These are phyloP conservation scores for Hemiscyllium ocellatum DNA, from an alignment of 2,113 vertebrate genomes.

Conservation along the genomic window DNA sequence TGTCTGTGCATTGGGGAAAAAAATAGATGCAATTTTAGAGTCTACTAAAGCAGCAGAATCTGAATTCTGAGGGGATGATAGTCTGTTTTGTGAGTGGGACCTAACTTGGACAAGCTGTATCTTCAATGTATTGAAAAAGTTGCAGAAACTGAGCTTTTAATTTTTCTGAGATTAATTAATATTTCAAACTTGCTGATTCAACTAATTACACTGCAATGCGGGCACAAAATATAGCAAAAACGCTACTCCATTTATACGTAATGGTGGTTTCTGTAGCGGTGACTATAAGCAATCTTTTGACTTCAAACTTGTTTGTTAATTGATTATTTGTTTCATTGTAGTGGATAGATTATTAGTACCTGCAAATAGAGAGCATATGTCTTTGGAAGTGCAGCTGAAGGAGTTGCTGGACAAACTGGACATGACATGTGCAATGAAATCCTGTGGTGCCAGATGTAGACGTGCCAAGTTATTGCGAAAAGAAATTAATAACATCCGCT, in stretches of 20 bases:
- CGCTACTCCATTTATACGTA: neutral
- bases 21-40: neutral
- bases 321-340: constrained; percentile 48
- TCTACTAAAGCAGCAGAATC: neutral
- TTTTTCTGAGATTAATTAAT: neutral
- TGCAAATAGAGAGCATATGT: constrained; percentile 71
- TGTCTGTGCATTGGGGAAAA: neutral
- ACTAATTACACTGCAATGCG: neutral
- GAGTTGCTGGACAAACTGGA: constrained; percentile 89
- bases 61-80: neutral
- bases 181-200: neutral
- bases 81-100: neutral
- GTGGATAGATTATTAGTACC: constrained; percentile 84
- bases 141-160: neutral
- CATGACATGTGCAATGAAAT: constrained; percentile 87
- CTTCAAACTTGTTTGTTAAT: constrained; percentile 19
- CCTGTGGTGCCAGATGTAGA: constrained; percentile 87
- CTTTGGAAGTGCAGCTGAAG: constrained; percentile 79
- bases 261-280: constrained; percentile 7
- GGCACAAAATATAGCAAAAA: neutral
- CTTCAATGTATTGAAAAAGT: neutral
- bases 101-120: neutral
- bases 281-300: neutral
- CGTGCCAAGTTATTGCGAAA: constrained; percentile 86
- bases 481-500: constrained; percentile 77